These are phyloP conservation scores for Meda fulgida DNA, from an alignment of 2,797 vertebrate species.

Conservation along the genomic window DNA sequence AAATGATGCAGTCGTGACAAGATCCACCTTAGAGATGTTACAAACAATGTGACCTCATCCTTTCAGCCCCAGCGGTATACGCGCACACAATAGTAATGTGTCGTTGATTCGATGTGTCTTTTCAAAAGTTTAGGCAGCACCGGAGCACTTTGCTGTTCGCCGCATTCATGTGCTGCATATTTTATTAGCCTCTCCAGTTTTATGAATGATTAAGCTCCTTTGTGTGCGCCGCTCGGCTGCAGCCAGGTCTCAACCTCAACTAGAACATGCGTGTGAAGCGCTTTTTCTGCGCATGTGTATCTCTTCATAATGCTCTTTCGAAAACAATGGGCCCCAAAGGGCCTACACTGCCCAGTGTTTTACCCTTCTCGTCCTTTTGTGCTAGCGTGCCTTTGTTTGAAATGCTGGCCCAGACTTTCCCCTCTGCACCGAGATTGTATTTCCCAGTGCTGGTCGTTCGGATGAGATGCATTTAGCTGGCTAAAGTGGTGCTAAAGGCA, in stretches of 20 bases:
- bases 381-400: conserved; percentile 47
- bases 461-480: conserved; percentile 55
- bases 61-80: conserved; percentile 58
- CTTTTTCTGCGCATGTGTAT: conserved; percentile 32
- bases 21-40: conserved; percentile 75
- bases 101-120: conserved; percentile 50
- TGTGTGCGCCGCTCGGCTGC: conserved; percentile 23
- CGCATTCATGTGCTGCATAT: conserved; percentile 70
- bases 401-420: conserved; percentile 44
- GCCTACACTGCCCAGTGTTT: conserved; percentile 18
- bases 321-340: conserved; percentile 23
- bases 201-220: conserved; percentile 75
- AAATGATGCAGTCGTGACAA: conserved; percentile 75
- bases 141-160: conserved; percentile 63
- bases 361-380: conserved; percentile 26
- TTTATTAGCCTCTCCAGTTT: conserved; percentile 72
- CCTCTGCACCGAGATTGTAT: conserved; percentile 52
- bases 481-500: conserved; percentile 51
- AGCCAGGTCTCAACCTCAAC: conserved; percentile 42
- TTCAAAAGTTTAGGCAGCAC: conserved; percentile 53
- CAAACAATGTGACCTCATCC: conserved; percentile 64
- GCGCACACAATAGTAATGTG: conserved; percentile 43
- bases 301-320: conserved; percentile 18
- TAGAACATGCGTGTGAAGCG: conserved; percentile 24
- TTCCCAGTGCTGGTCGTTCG: conserved; percentile 24